Base-by-base conservation (phyloP, 30 jellyfish, hydroid and myxozoan genomes). In the Catostylus mosaicus region DNA sequence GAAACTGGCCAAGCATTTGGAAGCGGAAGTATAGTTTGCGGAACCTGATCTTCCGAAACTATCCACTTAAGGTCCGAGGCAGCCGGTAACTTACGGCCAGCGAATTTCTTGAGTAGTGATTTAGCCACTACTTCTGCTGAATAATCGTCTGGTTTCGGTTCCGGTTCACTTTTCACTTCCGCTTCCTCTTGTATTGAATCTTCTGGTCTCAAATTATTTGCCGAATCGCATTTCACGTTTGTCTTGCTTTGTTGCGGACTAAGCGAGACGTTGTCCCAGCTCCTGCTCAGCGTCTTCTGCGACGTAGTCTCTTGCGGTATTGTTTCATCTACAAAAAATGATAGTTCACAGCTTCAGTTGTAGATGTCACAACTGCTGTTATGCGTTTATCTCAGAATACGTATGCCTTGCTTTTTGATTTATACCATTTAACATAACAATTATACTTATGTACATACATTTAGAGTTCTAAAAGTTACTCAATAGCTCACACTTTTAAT, bases 71-170 rank as follows among this genome's bases (percentile, higher is more conserved):
- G 61, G 26, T 93, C 98, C 0, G 98, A 93, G 20, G 98, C 98
- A 2, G 97, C 97, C 8, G 98, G 98, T 18, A 93, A 45, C 51
- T 75, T 77, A 29, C 88, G 96, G 24, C 91, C 91, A 33, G 78
- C 92, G 74, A 93, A 93, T 66, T 93, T 93, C 92, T 93, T 82
- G 18, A 93, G 63, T 47, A 93, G 63, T n/a, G 95, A 75, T 47
- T 93, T 93, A 29, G 98, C 98, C 31, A 93, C 97, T 12, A 96
- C 83, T 73, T 93, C 98, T 0, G 98, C 98, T 3, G 98, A 84
- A 47, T 38, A 86, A 73, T 92, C 98, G 47, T 92, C 96, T 32
- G 94, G 96, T 77, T 66, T 78, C 45, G 56, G 35, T 2, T 82
- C 66, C 73, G 90, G 82, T 40, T 36, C 43, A 2, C 38, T 14